Conservation (phyloP, 2,888 invertebrate species). For the Falcaria lacertinaria region DNA sequence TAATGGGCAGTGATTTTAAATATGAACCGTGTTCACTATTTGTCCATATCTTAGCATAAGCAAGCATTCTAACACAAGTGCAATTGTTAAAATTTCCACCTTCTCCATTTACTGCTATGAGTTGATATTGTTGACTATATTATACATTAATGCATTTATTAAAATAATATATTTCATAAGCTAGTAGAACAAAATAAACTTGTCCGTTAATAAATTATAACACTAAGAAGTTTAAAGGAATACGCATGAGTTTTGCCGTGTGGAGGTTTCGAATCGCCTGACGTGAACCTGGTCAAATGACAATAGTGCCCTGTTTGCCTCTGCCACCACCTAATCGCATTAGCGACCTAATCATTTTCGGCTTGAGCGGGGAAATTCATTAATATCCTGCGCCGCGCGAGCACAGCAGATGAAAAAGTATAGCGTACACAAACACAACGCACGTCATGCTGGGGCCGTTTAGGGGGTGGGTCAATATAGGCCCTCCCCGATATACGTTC, state of each 20-base stretch:
- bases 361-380: conserved; percentile 84
- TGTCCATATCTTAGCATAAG: too few species aligned
- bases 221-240: too few species aligned
- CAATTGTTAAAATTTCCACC: too few species aligned
- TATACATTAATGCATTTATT: too few species aligned
- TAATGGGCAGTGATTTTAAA: too few species aligned
- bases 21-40: too few species aligned
- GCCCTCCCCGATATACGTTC: conserved; percentile 5
- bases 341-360: conserved; percentile 83
- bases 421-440: conserved; percentile 8
- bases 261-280: background rate
- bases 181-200: too few species aligned
- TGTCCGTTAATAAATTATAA: too few species aligned
- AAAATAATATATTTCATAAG: too few species aligned
- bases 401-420: conserved; percentile 53
- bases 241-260: background rate
- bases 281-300: conserved; percentile 12
- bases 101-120: too few species aligned
- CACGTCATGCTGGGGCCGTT: background rate
- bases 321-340: conserved; percentile 75
- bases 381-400: conserved; percentile 80
- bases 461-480: conserved; percentile 3
- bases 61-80: too few species aligned
- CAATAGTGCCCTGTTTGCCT: conserved; percentile 35
- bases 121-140: too few species aligned